These are phyloP conservation scores for human DNA, from an alignment of 2,113 vertebrate genomes.

Conservation along the genomic window GRCh38 chr12:77595501-77596000, in stretches of 20 bases:
- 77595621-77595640: not conserved
- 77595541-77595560: not conserved
- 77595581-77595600: not conserved
- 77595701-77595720: not conserved
- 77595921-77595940: not conserved
- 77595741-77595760: not conserved
- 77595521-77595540: not conserved
- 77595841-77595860: not conserved
- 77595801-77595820: not conserved
- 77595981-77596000: not conserved
- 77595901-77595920: not conserved
- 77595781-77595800: not conserved
- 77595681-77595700: not conserved
- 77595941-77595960: not conserved
- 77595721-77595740: not conserved
- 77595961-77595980: not conserved
- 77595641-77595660: not conserved
- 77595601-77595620: not conserved
- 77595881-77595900: not conserved
- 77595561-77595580: not conserved
- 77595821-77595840: not conserved
- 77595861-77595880: constrained; percentile 6
- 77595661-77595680: not conserved
- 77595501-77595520: not conserved
- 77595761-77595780: not conserved